These are phyloP conservation scores for Eupelmus urozonus DNA, from an alignment of 2,888 invertebrate genomes.

Conservation along the genomic window DNA sequence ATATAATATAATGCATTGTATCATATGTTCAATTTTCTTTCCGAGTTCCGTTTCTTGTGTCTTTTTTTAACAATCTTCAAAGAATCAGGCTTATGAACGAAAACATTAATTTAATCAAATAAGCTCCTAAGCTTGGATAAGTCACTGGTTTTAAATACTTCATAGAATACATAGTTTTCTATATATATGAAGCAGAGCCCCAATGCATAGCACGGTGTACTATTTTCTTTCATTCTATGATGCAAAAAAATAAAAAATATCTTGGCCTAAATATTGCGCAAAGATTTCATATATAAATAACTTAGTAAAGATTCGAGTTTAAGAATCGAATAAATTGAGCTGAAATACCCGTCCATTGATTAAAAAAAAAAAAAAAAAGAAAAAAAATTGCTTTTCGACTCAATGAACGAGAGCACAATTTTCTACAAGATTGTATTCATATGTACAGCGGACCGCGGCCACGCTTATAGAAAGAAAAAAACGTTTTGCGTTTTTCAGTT, in stretches of 20 bases:
- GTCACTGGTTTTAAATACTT: constrained; percentile 56
- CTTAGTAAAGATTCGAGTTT: constrained; percentile 43
- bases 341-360: constrained; percentile 13
- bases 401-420: constrained; percentile 33
- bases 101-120: constrained; percentile 39
- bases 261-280: constrained; percentile 32
- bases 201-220: constrained; percentile 27
- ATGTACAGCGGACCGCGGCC: constrained; percentile 48
- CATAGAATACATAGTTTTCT: constrained; percentile 40
- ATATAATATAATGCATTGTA: constrained; percentile 42
- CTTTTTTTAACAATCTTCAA: constrained; percentile 21
- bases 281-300: constrained; percentile 53
- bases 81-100: constrained; percentile 17
- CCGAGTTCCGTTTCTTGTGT: constrained; percentile 8
- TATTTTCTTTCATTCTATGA: constrained; percentile 25
- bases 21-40: constrained; percentile 23
- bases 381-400: constrained; percentile 17
- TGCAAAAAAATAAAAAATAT: constrained; percentile 56
- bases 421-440: constrained; percentile 48
- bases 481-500: constrained; percentile 9
- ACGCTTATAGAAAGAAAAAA: constrained; percentile 34
- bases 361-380: constrained; percentile 13
- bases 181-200: constrained; percentile 24
- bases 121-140: constrained; percentile 44
- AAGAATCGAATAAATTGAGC: constrained; percentile 36